A percentile compares a stretch with the other conserved stretches of the same genome.
These are phyloP conservation scores for Drosophila phalerata DNA, from an alignment of 2,888 invertebrate species.

Conservation along the genomic window DNA sequence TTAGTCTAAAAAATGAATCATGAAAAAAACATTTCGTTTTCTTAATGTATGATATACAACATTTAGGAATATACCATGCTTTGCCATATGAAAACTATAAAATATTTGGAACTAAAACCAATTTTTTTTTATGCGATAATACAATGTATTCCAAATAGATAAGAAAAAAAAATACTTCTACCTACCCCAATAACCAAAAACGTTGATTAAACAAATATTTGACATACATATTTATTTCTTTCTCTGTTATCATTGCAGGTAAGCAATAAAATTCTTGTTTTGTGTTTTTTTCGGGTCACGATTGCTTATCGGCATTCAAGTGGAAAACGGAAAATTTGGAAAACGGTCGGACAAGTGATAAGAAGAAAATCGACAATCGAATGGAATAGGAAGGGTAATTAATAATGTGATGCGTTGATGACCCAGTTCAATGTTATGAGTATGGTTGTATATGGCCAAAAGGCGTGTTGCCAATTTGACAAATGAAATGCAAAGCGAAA, in stretches of 20 bases:
- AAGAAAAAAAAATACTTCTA: constrained; percentile 9
- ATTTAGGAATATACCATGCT: neutral
- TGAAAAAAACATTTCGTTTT: too few relatives aligned
- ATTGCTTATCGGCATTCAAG: constrained; percentile 31
- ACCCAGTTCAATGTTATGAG: constrained; percentile 51
- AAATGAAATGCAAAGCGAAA: constrained; percentile 51
- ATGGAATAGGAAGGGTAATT: constrained; percentile 12
- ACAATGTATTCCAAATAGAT: neutral
- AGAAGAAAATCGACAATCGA: constrained; percentile 7
- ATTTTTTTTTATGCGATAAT: neutral
- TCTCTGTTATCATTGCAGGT: constrained; percentile 47
- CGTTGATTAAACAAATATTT: constrained; percentile 28
- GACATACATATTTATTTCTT: constrained; percentile 26
- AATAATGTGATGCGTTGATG: constrained; percentile 31
- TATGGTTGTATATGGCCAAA: neutral
- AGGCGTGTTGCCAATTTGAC: constrained; percentile 49
- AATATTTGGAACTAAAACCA: neutral
- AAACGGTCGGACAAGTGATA: constrained; percentile 25
- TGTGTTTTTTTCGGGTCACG: constrained; percentile 4
- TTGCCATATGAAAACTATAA: too few relatives aligned
- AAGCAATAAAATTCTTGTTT: constrained; percentile 26
- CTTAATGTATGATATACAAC: too few relatives aligned
- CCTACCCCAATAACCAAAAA: constrained; percentile 46
- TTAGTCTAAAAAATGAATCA: too few relatives aligned
- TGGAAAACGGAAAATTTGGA: constrained; percentile 28